A percentile compares a stretch with the other conserved stretches of the same genome.
These are phyloP conservation scores for Apolygus lucorum DNA, from an alignment of 1,140 invertebrate genomes.

Conservation along the genomic window DNA sequence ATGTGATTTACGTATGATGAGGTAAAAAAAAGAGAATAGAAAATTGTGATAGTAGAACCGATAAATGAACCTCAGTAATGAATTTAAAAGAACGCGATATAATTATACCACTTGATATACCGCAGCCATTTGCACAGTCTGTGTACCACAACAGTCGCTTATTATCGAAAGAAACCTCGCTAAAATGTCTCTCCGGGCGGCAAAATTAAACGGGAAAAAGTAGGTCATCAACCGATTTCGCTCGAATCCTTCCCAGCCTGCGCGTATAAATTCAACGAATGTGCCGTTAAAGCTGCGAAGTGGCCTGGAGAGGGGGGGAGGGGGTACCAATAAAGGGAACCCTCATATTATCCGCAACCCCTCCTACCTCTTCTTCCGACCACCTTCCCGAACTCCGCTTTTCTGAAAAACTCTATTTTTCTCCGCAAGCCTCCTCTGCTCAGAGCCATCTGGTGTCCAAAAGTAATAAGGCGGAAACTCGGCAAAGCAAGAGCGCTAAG, in stretches of 20 bases:
- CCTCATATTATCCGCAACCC: conserved; percentile 14
- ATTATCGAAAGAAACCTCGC: too few species aligned
- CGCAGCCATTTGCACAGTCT: too few species aligned
- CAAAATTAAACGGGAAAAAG: too few species aligned
- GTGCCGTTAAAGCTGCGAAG: background rate
- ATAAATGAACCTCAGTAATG: too few species aligned
- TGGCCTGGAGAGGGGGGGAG: background rate
- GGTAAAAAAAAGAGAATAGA: too few species aligned
- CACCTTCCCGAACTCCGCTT: background rate
- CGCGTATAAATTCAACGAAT: conserved; percentile 11
- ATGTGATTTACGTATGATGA: too few species aligned
- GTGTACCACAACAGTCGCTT: too few species aligned
- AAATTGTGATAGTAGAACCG: too few species aligned
- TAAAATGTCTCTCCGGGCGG: too few species aligned
- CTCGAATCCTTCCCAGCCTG: background rate
- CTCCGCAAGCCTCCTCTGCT: background rate
- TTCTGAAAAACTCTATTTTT: conserved; percentile 15
- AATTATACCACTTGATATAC: too few species aligned
- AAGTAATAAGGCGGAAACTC: conserved; percentile 13
- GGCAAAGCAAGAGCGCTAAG: conserved; percentile 2
- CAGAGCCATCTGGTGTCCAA: conserved; percentile 14
- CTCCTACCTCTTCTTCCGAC: too few species aligned
- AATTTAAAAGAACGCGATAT: too few species aligned
- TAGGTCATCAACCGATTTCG: background rate
- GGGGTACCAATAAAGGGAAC: background rate